Percentiles rank a stretch among this genome's conserved stretches.
Conservation (phyloP, 2,888 invertebrate genomes). For the Meiosimyza platycephala region DNA sequence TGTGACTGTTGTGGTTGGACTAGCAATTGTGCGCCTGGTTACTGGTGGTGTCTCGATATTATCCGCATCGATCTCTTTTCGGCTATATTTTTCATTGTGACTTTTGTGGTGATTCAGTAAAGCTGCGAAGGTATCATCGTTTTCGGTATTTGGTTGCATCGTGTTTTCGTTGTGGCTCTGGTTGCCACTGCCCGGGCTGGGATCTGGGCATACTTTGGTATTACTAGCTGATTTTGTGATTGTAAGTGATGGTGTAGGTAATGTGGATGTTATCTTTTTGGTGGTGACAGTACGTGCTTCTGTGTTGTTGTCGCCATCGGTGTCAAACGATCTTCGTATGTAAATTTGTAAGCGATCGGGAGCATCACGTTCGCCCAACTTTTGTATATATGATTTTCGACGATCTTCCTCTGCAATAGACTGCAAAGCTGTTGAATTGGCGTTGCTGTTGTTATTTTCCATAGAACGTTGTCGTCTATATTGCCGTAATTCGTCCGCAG, state of each 20-base stretch:
- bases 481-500: constrained; percentile 72
- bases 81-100: constrained; percentile 69
- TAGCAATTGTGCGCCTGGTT: constrained; percentile 71
- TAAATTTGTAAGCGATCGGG: constrained; percentile 73
- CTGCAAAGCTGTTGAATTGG: constrained; percentile 64
- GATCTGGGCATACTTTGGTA: constrained; percentile 46
- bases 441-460: constrained; percentile 67
- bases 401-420: constrained; percentile 75
- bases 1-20: constrained; percentile 58
- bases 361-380: constrained; percentile 69
- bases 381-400: constrained; percentile 71
- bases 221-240: constrained; percentile 39
- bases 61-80: constrained; percentile 88
- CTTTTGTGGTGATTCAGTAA: constrained; percentile 56
- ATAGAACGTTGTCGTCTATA: constrained; percentile 72
- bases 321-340: constrained; percentile 69
- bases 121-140: constrained; percentile 55
- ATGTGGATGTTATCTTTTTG: constrained; percentile 10
- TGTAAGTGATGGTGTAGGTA: constrained; percentile 31
- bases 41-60: constrained; percentile 92
- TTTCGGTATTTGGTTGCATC: constrained; percentile 28
- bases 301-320: constrained; percentile 42
- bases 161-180: constrained; percentile 25
- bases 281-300: constrained; percentile 30
- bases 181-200: constrained; percentile 37